Percentiles rank a stretch among this genome's conserved stretches.
phyloP scores from a whole-genome alignment of 1,140 invertebrate species.

The Panulirus ornatus region DNA sequence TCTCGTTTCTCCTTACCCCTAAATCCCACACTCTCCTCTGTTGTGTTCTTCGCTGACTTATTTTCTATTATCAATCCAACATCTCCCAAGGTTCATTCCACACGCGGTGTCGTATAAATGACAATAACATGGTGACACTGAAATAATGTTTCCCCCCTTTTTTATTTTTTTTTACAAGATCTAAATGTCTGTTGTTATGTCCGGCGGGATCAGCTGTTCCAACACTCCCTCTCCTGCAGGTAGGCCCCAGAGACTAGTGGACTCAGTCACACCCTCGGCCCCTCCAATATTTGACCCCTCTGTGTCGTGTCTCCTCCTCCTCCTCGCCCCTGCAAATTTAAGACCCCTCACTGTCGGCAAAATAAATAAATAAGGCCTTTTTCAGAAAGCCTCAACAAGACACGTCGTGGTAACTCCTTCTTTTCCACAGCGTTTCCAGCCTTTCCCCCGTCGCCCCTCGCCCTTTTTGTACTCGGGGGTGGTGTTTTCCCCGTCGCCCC shows the following conservation, averaged over 20 bases:
- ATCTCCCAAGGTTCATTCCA: no score
- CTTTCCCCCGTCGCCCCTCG: neutral
- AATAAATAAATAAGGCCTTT: neutral
- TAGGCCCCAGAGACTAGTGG: neutral
- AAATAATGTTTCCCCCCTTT: no score
- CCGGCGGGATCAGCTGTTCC: neutral
- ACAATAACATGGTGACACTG: no score
- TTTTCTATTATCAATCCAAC: neutral
- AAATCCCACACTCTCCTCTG: neutral
- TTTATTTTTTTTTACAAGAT: no score
- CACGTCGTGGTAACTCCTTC: neutral
- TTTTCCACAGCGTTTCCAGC: no score
- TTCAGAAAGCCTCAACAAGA: neutral
- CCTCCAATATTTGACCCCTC: neutral
- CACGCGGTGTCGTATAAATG: no score
- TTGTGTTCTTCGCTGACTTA: neutral
- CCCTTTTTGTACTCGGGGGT: no score
- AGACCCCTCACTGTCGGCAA: neutral
- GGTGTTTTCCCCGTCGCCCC: constrained; percentile 13
- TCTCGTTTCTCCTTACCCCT: neutral
- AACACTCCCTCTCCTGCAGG: neutral
- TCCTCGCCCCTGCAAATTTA: neutral
- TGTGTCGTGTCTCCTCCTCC: neutral
- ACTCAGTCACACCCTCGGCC: neutral
- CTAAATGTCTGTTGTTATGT: no score